Percentiles rank a stretch among this genome's conserved stretches.
Evolutionary conservation across 2,797 vertebrate genomes (phyloP).

Genomic region (Protonibea diacanthus): DNA sequence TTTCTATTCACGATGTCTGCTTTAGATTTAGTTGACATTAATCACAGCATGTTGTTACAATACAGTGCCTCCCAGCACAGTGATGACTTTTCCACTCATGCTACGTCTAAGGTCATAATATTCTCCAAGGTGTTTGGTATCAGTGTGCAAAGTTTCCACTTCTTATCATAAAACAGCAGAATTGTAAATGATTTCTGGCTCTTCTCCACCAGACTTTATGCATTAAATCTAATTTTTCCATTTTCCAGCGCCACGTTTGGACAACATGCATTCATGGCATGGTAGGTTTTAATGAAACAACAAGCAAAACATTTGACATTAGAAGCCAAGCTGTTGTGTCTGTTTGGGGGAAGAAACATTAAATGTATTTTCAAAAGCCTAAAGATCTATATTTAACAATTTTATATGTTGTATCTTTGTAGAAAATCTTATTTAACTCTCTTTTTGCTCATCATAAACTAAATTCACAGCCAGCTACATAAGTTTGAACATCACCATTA

Average conservation of each 20-base stretch:
- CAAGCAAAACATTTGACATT: conserved; percentile 84
- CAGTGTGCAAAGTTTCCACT: conserved; percentile 20
- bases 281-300: conserved; percentile 79
- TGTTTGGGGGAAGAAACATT: conserved; percentile 86
- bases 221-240: conserved; percentile 80
- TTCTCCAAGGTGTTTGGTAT: background rate
- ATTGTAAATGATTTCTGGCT: background rate
- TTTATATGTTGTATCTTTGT: conserved; percentile 96
- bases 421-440: conserved; percentile 92
- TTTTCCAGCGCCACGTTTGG: conserved; percentile 84
- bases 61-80: background rate
- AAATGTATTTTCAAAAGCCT: conserved; percentile 96
- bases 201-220: conserved; percentile 34
- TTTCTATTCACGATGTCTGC: too few relatives aligned
- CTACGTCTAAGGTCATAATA: background rate
- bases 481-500: conserved; percentile 3
- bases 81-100: background rate
- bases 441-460: conserved; percentile 74
- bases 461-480: conserved; percentile 32
- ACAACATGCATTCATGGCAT: conserved; percentile 86
- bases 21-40: background rate
- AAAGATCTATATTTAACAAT: conserved; percentile 97
- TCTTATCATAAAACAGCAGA: conserved; percentile 18
- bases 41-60: background rate
- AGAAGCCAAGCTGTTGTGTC: conserved; percentile 63